Percentiles rank a stretch among this genome's conserved stretches.
phyloP scores from a whole-genome alignment of 2,113 vertebrate genomes.

The Antechinus stuartii region DNA sequence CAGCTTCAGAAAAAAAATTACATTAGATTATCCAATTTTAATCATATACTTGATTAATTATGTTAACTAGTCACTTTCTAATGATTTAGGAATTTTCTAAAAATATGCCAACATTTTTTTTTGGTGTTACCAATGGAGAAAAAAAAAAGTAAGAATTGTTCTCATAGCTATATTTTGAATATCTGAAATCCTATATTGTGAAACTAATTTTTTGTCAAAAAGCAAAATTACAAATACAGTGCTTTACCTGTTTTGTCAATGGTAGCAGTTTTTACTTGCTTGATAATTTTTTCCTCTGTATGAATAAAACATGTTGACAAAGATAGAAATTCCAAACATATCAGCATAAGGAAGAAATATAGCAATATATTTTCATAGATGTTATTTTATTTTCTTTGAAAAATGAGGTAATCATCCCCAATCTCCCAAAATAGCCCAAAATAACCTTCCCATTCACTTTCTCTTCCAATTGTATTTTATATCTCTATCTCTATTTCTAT shows the following conservation, averaged over 20 bases:
- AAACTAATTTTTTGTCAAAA: not conserved
- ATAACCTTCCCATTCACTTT: not conserved
- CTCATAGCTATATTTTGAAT: not conserved
- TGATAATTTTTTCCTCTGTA: constrained; percentile 81
- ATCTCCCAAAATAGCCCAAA: not conserved
- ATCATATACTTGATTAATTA: not conserved
- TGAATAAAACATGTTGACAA: constrained; percentile 59
- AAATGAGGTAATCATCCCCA: constrained; percentile 45
- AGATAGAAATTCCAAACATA: constrained; percentile 52
- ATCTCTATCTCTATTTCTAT: too few relatives aligned
- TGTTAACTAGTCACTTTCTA: not conserved
- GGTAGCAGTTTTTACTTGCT: constrained; percentile 74
- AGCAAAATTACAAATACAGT: constrained; percentile 12
- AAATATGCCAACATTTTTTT: not conserved
- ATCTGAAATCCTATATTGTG: not conserved
- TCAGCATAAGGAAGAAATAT: constrained; percentile 42
- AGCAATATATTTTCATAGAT: constrained; percentile 48
- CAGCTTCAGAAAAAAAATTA: not conserved
- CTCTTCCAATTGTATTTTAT: not conserved
- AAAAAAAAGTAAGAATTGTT: not conserved
- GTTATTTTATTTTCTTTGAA: constrained; percentile 46
- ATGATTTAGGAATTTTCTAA: not conserved
- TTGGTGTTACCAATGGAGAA: not conserved
- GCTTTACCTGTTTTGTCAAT: constrained; percentile 81
- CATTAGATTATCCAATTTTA: not conserved